A percentile compares a stretch with the other conserved stretches of the same genome.
phyloP scores from a whole-genome alignment of 2,797 vertebrate genomes.

The Tapirus indicus region DNA sequence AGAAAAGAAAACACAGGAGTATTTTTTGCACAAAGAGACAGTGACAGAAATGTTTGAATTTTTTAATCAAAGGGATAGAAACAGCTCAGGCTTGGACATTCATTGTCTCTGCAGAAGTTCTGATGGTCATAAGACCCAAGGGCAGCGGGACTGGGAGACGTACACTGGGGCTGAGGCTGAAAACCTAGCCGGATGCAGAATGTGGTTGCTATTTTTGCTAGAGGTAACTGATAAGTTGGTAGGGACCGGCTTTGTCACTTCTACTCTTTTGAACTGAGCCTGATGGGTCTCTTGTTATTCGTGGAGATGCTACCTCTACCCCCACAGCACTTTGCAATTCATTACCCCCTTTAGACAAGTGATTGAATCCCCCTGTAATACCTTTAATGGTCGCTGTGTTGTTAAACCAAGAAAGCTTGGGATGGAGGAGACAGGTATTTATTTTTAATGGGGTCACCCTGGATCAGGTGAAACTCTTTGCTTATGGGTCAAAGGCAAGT shows the following conservation, averaged over 20 bases:
- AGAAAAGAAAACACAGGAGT: background rate
- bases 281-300: constrained; percentile 86
- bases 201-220: constrained; percentile 75
- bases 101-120: background rate
- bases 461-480: constrained; percentile 93
- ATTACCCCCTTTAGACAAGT: constrained; percentile 89
- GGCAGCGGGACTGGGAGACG: background rate
- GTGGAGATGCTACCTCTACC: constrained; percentile 82
- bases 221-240: constrained; percentile 86
- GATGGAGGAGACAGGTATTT: constrained; percentile 89
- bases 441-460: constrained; percentile 91
- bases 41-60: background rate
- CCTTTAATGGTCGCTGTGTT: constrained; percentile 92
- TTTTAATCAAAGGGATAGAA: constrained; percentile 2
- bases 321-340: constrained; percentile 82
- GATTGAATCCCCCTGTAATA: constrained; percentile 94
- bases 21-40: constrained; percentile 45
- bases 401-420: constrained; percentile 78
- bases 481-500: constrained; percentile 91
- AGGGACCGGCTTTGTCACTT: constrained; percentile 92
- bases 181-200: background rate
- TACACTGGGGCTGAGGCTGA: background rate
- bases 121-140: background rate
- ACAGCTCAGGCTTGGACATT: background rate
- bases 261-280: constrained; percentile 86